These are phyloP conservation scores for Siderastrea radians DNA, from an alignment of 92 coral and sea anemone species.

Conservation along the genomic window DNA sequence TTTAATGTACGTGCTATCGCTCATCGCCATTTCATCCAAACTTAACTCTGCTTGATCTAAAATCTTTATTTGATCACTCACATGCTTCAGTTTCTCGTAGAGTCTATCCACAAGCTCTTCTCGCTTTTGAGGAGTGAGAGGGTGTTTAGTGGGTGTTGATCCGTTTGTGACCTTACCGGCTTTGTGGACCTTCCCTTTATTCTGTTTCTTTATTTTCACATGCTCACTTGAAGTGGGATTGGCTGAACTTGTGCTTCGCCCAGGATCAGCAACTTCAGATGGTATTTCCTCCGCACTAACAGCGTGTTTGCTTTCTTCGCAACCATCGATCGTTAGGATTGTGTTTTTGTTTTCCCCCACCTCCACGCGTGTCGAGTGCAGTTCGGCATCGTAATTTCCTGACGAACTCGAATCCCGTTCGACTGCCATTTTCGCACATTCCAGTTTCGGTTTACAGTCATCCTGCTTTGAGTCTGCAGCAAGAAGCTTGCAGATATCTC, in stretches of 20 bases:
- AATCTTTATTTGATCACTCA: conserved; percentile 79
- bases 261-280: background rate
- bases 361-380: conserved; percentile 24
- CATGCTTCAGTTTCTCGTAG: conserved; percentile 65
- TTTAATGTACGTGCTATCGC: conserved; percentile 88
- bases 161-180: background rate
- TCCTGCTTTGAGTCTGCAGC: background rate
- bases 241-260: conserved; percentile 13
- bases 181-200: background rate
- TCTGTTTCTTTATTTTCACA: conserved; percentile 19
- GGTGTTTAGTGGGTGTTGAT: background rate
- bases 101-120: conserved; percentile 64
- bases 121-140: conserved; percentile 62
- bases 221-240: conserved; percentile 15
- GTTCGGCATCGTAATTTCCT: conserved; percentile 7
- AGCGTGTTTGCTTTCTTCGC: background rate
- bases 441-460: conserved; percentile 1
- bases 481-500: conserved; percentile 53
- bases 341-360: conserved; percentile 68
- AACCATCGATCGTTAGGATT: conserved; percentile 4
- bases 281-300: background rate
- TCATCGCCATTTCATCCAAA: conserved; percentile 91
- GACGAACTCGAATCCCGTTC: background rate
- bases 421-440: background rate
- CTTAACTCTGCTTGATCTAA: conserved; percentile 87